phyloP scores from a whole-genome alignment of 2,797 vertebrate species.

The Tokudaia muenninki region DNA sequence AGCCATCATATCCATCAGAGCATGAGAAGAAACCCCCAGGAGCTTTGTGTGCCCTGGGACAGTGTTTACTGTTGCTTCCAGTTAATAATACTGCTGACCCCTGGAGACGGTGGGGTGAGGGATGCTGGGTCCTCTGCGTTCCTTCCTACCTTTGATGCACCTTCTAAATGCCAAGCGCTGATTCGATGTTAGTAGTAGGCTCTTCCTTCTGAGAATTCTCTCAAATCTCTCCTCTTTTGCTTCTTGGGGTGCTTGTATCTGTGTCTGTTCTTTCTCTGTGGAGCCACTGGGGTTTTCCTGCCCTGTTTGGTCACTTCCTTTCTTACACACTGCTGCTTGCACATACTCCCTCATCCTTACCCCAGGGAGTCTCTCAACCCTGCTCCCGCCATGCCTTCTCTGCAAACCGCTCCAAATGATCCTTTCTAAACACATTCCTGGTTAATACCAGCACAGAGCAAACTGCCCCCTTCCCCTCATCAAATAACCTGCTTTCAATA shows the following conservation, averaged over 20 bases:
- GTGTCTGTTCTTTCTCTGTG: background rate
- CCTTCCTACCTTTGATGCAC: background rate
- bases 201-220: background rate
- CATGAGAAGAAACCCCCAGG: background rate
- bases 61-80: background rate
- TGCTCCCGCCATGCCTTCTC: background rate
- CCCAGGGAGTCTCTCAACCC: background rate
- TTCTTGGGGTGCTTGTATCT: background rate
- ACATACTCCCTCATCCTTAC: background rate
- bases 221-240: background rate
- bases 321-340: background rate
- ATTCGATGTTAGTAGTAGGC: background rate
- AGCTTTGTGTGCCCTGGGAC: background rate
- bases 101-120: background rate
- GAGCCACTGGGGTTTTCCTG: background rate
- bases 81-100: background rate
- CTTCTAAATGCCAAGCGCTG: background rate
- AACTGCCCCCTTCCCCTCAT: background rate
- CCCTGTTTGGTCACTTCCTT: background rate
- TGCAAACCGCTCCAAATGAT: background rate
- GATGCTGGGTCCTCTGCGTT: background rate
- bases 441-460: background rate
- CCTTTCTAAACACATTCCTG: background rate
- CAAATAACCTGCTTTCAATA: slow-evolving; percentile 71
- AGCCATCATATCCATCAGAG: background rate